Evolutionary conservation across 1,140 invertebrate species (phyloP), one percentile per base, ranked within the genome.

Genomic region (Lasioglossum albipes): DNA sequence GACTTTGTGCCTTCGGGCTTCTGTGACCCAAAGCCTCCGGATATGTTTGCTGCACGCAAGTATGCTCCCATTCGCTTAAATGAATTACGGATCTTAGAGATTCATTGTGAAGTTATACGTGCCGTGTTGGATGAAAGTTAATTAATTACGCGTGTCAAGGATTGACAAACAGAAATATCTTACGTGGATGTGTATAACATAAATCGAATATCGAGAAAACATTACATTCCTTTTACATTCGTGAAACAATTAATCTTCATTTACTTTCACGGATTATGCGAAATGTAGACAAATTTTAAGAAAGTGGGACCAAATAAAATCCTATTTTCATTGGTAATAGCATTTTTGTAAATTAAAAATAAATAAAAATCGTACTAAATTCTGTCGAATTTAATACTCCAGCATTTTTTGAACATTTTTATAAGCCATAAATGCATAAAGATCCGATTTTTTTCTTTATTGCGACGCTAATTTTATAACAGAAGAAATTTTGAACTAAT

Each of bases 11-110:
- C 91, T 86, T 74, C 79, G 75, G 87, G 90, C 81, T 45, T 77
- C 78, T 85, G 79, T 83, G 89, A 92, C 90, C 90, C 86, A 91
- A 84, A 91, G 90, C 90, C 90, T 81, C 68, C 68, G 90, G 90
- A 84, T 54, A 90, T 52, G 54, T 70, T 52, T 61, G 49, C 74
- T 52, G 62, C 45, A 36, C 59, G 59, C 62, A 65, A 62, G 27
- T 41, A 20, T 65, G 16, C 12, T 79, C 78, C 67, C 71, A 13
- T 79, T 68, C 41, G 61, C 27, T 67, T 42, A 65, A 72, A 65
- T 16, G 52, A 67, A 49, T 75, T 36, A 61, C 64, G 22, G 54
- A 45, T 49, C 62, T 57, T 66, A 42, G 76, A 64, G 27, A 70
- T n/a, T 36, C 71, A 66, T 78, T 78, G 54, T 42, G 20, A 54